Evolutionary conservation across 2,113 vertebrate genomes (phyloP).

Genomic region (Cryptomyrus ogoouensis): DNA sequence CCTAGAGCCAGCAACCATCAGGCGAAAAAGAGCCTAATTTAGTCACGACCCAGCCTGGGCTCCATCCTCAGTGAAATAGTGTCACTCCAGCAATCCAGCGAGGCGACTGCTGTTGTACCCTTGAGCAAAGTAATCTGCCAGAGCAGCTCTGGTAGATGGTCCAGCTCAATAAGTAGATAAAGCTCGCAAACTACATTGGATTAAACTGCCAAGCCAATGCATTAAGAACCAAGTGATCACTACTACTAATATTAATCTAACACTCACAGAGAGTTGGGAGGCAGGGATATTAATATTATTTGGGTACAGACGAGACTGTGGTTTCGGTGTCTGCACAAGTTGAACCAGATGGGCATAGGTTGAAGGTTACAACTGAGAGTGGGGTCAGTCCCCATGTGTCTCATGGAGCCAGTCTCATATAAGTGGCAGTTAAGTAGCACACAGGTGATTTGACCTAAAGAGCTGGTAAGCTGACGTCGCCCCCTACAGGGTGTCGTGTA

Average conservation of each 20-base stretch:
- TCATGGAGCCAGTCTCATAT: not conserved
- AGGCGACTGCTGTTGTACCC: not conserved
- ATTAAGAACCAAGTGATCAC: not conserved
- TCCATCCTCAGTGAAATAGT: not conserved
- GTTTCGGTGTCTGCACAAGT: not conserved
- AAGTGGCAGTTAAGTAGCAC: not conserved
- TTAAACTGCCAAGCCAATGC: not conserved
- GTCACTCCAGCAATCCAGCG: not conserved
- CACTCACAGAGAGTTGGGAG: not conserved
- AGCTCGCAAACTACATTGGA: not conserved
- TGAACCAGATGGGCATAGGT: not conserved
- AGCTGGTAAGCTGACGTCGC: not conserved
- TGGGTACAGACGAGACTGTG: not conserved
- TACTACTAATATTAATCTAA: not conserved
- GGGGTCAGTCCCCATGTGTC: not conserved
- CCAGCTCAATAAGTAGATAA: not conserved
- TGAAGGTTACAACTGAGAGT: not conserved
- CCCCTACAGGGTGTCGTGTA: not conserved
- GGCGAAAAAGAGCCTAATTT: not conserved
- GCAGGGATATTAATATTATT: not conserved
- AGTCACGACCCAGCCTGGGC: not conserved
- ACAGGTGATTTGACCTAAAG: not conserved
- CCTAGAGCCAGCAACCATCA: not conserved
- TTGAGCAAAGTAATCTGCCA: not conserved
- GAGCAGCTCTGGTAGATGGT: not conserved